Evolutionary conservation across 1,140 invertebrate genomes (phyloP).

Genomic region (Aleiodes sp.): DNA sequence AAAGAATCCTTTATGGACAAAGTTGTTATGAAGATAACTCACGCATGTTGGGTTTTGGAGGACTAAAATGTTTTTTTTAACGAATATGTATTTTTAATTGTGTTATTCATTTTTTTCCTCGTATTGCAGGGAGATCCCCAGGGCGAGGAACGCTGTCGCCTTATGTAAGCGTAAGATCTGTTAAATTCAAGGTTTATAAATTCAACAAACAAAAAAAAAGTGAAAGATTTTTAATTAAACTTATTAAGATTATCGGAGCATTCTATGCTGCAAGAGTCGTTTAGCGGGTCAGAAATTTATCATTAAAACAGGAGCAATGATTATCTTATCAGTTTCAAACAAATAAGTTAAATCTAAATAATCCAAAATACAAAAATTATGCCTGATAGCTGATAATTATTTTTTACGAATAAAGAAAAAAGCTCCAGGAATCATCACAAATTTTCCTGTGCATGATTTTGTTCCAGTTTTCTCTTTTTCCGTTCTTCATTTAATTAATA

Average conservation of each 20-base stretch:
- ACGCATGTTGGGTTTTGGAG: slow-evolving; percentile 28
- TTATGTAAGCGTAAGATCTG: slow-evolving; percentile 68
- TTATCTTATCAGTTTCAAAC: too few relatives aligned
- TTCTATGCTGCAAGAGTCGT: slow-evolving; percentile 10
- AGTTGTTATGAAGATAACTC: slow-evolving; percentile 27
- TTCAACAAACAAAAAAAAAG: neutral
- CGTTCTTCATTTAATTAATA: neutral
- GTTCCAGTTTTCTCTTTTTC: neutral
- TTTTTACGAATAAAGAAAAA: neutral
- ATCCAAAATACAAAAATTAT: neutral
- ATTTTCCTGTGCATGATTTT: neutral
- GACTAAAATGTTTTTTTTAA: slow-evolving; percentile 11
- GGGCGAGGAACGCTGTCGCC: slow-evolving; percentile 69
- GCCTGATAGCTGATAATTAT: neutral
- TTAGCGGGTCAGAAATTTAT: neutral
- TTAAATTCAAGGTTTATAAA: slow-evolving; percentile 40
- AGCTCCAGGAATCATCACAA: neutral
- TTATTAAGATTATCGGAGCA: slow-evolving; percentile 12
- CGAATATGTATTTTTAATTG: neutral
- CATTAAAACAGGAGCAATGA: neutral
- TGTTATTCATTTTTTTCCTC: slow-evolving; percentile 35
- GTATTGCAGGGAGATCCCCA: slow-evolving; percentile 69
- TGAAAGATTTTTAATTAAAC: slow-evolving; percentile 25
- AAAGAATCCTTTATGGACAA: slow-evolving; percentile 9
- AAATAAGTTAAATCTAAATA: too few relatives aligned